Evolutionary conservation across 2,797 vertebrate species (phyloP).

Genomic region (Molossus alvarezi): DNA sequence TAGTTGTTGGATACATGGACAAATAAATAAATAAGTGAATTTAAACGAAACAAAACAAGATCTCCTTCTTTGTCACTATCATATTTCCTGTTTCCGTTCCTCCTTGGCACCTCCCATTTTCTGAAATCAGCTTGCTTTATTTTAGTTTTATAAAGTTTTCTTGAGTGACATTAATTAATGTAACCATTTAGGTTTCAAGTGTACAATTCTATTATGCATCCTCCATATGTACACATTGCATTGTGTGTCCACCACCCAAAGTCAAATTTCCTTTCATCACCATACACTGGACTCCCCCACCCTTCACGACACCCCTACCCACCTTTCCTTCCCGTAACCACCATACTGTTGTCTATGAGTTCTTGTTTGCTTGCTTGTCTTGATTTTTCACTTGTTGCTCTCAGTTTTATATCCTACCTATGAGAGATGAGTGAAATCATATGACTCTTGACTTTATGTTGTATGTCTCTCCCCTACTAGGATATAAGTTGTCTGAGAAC

Average conservation of each 20-base stretch:
- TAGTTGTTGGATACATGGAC: background rate
- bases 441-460: too few relatives aligned
- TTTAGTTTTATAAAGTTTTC: background rate
- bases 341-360: background rate
- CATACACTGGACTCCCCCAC: background rate
- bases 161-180: background rate
- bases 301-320: background rate
- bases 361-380: background rate
- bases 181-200: background rate
- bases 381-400: background rate
- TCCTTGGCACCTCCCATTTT: background rate
- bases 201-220: background rate
- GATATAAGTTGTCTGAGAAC: background rate
- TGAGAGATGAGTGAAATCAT: background rate
- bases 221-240: background rate
- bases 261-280: background rate
- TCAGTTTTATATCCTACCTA: background rate
- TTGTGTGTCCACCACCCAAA: background rate
- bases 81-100: background rate
- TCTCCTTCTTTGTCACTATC: background rate
- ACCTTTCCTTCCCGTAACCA: background rate
- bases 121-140: background rate
- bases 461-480: background rate
- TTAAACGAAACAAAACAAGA: background rate
- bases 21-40: background rate